These are phyloP conservation scores for Plecturocebus donacophilus DNA, from an alignment of 2,113 vertebrate species.

Conservation along the genomic window DNA sequence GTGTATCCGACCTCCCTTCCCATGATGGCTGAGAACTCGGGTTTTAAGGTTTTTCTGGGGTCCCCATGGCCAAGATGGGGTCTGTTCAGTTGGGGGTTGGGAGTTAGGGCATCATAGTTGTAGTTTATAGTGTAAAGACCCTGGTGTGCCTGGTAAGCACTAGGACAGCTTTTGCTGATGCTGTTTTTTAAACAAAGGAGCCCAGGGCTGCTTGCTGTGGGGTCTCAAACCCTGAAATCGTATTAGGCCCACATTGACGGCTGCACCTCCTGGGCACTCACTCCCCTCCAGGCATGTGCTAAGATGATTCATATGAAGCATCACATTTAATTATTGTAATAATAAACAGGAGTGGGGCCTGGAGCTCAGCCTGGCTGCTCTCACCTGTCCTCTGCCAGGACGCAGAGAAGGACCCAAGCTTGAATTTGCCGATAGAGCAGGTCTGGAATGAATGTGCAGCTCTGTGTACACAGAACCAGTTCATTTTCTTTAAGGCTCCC, in stretches of 20 bases:
- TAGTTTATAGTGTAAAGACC: no score
- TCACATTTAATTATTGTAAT: no score
- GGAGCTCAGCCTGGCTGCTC: neutral
- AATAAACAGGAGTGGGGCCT: neutral
- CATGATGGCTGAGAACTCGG: no score
- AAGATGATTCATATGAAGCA: neutral
- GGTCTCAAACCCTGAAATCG: neutral
- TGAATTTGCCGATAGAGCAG: neutral
- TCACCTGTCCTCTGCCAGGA: no score
- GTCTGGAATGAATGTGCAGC: no score
- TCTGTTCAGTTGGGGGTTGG: no score
- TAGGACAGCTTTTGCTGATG: neutral
- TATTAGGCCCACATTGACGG: neutral
- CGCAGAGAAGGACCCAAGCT: neutral
- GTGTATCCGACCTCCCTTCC: no score
- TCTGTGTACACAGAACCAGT: no score
- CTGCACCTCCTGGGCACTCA: neutral
- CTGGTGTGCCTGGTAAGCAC: no score
- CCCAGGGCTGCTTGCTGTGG: fast-evolving
- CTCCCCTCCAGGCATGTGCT: neutral
- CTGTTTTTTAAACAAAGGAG: neutral
- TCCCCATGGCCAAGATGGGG: no score
- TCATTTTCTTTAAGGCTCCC: neutral
- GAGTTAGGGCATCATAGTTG: no score
- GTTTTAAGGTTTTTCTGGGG: no score